phyloP scores from a whole-genome alignment of 2,113 vertebrate species.

The Chunga burmeisteri region DNA sequence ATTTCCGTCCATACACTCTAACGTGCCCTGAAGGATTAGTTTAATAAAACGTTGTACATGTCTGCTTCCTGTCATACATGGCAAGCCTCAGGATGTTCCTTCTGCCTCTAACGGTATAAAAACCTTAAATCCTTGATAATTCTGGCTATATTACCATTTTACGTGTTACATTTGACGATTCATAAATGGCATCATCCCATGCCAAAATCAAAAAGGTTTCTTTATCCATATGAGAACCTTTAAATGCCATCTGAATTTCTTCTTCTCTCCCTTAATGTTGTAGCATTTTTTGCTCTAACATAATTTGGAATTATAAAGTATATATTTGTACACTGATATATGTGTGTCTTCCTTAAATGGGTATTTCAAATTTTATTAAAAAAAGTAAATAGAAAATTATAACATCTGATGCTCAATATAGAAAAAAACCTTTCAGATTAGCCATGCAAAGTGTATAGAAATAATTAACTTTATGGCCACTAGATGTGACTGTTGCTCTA shows the following conservation, averaged over 20 bases:
- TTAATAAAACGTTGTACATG: background rate
- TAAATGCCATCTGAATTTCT: background rate
- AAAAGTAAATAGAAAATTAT: background rate
- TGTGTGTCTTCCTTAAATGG: background rate
- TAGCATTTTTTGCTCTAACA: background rate
- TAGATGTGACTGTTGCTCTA: conserved; percentile 47
- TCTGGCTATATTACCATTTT: background rate
- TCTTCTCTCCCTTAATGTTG: background rate
- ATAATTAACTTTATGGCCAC: background rate
- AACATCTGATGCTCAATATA: background rate
- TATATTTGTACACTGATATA: background rate
- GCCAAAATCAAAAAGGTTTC: background rate
- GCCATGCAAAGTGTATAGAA: background rate
- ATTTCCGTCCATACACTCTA: background rate
- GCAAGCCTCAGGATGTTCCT: background rate
- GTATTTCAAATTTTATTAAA: background rate
- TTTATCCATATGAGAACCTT: background rate
- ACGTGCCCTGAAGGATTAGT: background rate
- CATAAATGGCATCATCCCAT: background rate
- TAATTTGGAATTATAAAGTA: background rate
- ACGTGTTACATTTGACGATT: background rate
- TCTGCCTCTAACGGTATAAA: background rate
- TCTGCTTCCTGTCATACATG: background rate
- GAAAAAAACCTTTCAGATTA: background rate
- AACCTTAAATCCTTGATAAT: background rate